Evolutionary conservation across 2,113 vertebrate genomes (phyloP), one percentile per base, ranked within the genome.

Genomic region (Isurus oxyrinchus): DNA sequence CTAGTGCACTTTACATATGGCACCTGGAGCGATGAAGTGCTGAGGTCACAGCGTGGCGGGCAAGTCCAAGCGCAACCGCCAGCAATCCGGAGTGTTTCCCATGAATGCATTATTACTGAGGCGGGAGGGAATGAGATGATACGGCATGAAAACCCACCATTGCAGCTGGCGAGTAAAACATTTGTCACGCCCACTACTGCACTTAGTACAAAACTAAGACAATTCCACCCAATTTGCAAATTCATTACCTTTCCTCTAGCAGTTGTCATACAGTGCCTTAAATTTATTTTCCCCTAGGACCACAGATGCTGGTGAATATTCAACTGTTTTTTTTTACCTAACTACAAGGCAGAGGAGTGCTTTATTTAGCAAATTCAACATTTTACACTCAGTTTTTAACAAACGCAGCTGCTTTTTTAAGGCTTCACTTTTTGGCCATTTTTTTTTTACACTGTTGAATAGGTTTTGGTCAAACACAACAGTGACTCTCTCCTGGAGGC

Each of bases 251-350:
- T 98, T 98, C 98, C 97, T 97, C 96, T 98, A 98, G 99, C 98
- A 97, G 98, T 99, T 98, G 98, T 99, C 99, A 99, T 99, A 99
- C 99, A 99, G 99, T 99, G 99, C 99, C 99, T 99, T 99, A 98
- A 98, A 98, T 98, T 98, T 98, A 98, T 98, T 99, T 98, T 97
- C 97, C 98, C 98, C 98, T 98, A 98, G 98, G 98, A 98, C 98
- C 97, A 98, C 97, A 98, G 97, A 97, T 98, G 98, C 97, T 97
- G 97, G 97, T 97, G 98, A 98, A 98, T 98, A 98, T 98, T 98
- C 98, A 98, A 98, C 98, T 98, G 98, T 98, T 96, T 99, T 99
- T n/a, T n/a, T 99, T 99, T 99, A 99, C 98, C 99, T 98, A 98
- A 98, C 98, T 98, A 98, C 98, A 98, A 98, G 98, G 99, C 98